Conservation (phyloP, 1,140 invertebrate genomes). For the Condylostylus longicornis region DNA sequence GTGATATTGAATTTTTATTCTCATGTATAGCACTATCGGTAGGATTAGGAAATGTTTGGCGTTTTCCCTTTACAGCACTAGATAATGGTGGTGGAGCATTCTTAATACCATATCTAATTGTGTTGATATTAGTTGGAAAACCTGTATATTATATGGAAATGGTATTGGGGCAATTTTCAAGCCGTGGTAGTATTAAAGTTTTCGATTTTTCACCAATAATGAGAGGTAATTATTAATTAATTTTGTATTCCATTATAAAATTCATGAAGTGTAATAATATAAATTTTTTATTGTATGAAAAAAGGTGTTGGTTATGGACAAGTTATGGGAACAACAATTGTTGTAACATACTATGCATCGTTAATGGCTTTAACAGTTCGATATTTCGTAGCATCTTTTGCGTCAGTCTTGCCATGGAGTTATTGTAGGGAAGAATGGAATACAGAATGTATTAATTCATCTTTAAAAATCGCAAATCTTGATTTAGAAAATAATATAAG, state of each 20-base stretch:
- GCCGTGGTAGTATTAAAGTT: conserved; percentile 45
- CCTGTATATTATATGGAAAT: conserved; percentile 76
- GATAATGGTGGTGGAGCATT: conserved; percentile 65
- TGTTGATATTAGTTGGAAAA: conserved; percentile 59
- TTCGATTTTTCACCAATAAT: conserved; percentile 37
- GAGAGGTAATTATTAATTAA: conserved; percentile 33
- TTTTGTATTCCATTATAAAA: neutral
- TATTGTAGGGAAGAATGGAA: conserved; percentile 45
- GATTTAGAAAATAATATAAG: neutral
- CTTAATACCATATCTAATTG: conserved; percentile 60
- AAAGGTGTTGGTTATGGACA: conserved; percentile 58
- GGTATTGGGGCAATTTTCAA: conserved; percentile 53
- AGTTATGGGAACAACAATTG: conserved; percentile 50
- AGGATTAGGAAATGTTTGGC: conserved; percentile 74
- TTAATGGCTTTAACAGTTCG: conserved; percentile 54
- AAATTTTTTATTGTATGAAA: neutral
- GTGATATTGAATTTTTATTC: conserved; percentile 62
- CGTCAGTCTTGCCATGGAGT: conserved; percentile 47
- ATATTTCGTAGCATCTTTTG: conserved; percentile 50
- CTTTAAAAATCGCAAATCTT: conserved; percentile 1
- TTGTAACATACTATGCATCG: conserved; percentile 58
- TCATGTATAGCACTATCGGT: conserved; percentile 71
- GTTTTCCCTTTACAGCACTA: conserved; percentile 62
- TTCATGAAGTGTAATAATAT: neutral
- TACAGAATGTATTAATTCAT: conserved; percentile 30